Base-by-base conservation (phyloP, 2,113 vertebrate species). In the Perccottus glenii region DNA sequence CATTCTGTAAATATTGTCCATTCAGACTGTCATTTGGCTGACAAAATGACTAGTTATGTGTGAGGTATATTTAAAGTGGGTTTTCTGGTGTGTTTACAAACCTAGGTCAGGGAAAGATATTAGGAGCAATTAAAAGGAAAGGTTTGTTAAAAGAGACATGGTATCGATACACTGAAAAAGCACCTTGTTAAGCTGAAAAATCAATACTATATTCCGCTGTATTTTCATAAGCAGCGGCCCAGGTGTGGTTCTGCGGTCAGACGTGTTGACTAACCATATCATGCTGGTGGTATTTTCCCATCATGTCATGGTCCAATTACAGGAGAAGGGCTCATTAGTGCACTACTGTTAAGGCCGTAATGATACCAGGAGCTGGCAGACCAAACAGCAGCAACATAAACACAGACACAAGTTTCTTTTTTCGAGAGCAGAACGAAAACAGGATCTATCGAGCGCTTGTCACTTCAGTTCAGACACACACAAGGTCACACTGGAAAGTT, bases 301-400 rank as follows among this genome's bases (percentile, higher is more conserved):
- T 71, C 45, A 14, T 75, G 72, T 82, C 81, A 87, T 57, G n/a
- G 40, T 74, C 55, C 56, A 75, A 59, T 80, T 68, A 81, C 53
- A 78, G 81, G 49, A 75, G 50, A 70, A 48, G 43, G 2, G 15
- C 61, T 80, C 75, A 80, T 83, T 82, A 77, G 77, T 64, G 59
- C 9, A 15, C 44, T 69, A 38, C 57, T 80, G 83, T 63, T 53
- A 83, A 77, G 44, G 11, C 70, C 56, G 16, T 45, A 58, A 75
- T 62, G 38, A 81, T 44, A 72, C 71, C 68, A 66, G 47, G 52
- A 50, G 74, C 63, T 70, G 67, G 12, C 40, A 11, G 6, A 48
- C 33, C 48, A 44, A 72, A 71, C 70, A 63, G 47, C 56, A 51
- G 61, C 33, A 27, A 27, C 19, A 32, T 47, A 73, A 81, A 70